Base-by-base conservation (phyloP, 2,113 vertebrate species). In the Colossoma macropomum region DNA sequence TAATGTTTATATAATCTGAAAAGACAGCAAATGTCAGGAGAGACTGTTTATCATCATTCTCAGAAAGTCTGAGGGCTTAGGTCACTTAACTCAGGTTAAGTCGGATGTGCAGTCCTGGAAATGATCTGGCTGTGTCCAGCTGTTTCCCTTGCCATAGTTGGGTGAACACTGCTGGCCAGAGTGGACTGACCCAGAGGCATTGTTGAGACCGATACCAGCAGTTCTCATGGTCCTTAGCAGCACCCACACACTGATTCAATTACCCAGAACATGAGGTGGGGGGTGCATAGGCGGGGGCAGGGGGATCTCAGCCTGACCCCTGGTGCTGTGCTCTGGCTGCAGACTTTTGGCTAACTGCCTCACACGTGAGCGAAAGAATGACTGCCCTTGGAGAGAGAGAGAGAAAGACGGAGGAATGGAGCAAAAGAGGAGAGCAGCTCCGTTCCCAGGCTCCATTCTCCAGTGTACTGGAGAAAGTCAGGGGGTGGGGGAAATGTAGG, bases 311-410 rank as follows among this genome's bases (percentile, higher is more conserved):
- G 59, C n/a, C 52, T 62, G 54, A 84, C 68, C 75, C 28, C 27
- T 1, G 68, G 54, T 63, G 66, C 82, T 84, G 83, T 85, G 59
- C 76, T 75, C 65, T 88, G 90, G 90, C 66, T 84, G 69, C 90
- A 89, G 90, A 66, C 68, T 84, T 89, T 89, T 95, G 94, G 93
- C 92, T 27, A 56, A 54, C 32, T 9, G 77, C 87, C 88, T 83
- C 84, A 81, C 93, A 94, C 84, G 88, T 92, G 92, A 94, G 88
- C 66, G 38, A 23, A 82, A 79, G 70, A 93, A 90, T 90, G 92
- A 90, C 92, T 92, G 92, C 86, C 90, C 78, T 80, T 66, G 75
- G 81, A 85, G 77, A 68, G 77, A 68, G 73, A 80, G 38, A 63
- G 45, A n/a, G 38, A 63, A 54, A n/a, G 77, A 78, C 59, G 77